A percentile compares a stretch with the other conserved stretches of the same genome.
Conservation (phyloP, 1,140 invertebrate genomes). For the Pseudomyrmex flavicornis region DNA sequence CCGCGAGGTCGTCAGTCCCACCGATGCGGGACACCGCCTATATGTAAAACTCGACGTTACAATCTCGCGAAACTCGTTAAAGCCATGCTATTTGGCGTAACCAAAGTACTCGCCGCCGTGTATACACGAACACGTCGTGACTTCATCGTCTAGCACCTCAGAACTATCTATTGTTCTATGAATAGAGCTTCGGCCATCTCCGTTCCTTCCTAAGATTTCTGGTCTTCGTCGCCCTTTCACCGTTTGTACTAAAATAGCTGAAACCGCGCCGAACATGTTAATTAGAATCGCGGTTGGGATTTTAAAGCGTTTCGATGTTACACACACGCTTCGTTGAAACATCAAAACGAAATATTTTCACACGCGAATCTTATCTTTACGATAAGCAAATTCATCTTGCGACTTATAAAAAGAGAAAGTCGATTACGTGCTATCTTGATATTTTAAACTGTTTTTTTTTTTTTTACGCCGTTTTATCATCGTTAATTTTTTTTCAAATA, state of each 20-base stretch:
- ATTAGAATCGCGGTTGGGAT: conserved; percentile 2
- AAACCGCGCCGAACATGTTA: not conserved
- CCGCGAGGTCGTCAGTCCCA: conserved; percentile 54
- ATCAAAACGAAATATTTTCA: conserved; percentile 41
- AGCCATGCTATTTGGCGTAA: conserved; percentile 72
- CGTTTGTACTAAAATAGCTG: not conserved
- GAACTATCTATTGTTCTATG: conserved; percentile 71
- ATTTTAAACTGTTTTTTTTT: not conserved
- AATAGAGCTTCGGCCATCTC: conserved; percentile 64
- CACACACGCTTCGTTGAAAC: not conserved
- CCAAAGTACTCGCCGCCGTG: conserved; percentile 61
- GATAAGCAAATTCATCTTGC: conserved; percentile 45
- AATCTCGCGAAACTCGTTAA: conserved; percentile 66
- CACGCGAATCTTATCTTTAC: conserved; percentile 42
- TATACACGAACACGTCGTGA: conserved; percentile 69
- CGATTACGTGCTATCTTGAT: not conserved
- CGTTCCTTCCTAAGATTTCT: conserved; percentile 51
- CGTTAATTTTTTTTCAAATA: not conserved
- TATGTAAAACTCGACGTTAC: conserved; percentile 41
- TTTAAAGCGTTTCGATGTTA: conserved; percentile 1
- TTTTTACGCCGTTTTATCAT: not conserved
- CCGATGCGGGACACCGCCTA: conserved; percentile 48
- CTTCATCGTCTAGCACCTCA: conserved; percentile 77
- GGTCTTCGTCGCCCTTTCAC: conserved; percentile 59
- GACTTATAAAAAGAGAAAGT: conserved; percentile 47